phyloP scores from a whole-genome alignment of 2,888 invertebrate species.

The Cheilosia vulpina region DNA sequence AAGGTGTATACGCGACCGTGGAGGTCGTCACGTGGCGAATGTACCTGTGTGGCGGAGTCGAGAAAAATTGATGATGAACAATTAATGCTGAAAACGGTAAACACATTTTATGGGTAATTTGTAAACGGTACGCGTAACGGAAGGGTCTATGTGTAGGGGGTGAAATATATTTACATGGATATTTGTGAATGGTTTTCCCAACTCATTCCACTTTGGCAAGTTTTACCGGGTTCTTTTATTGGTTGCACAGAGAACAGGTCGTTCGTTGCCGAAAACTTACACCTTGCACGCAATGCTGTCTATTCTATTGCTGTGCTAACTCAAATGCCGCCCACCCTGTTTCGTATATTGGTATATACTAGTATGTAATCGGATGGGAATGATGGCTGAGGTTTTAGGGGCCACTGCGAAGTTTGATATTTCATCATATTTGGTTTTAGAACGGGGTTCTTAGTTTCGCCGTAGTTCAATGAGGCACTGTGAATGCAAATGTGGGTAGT shows the following conservation, averaged over 20 bases:
- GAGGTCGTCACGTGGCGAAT: slow-evolving; percentile 78
- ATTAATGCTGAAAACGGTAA: slow-evolving; percentile 76
- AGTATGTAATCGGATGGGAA: slow-evolving; percentile 25
- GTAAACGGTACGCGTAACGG: slow-evolving; percentile 71
- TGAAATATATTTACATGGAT: slow-evolving; percentile 47
- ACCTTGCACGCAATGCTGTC: slow-evolving; percentile 73
- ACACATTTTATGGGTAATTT: slow-evolving; percentile 81
- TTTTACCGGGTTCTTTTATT: slow-evolving; percentile 61
- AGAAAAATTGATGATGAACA: slow-evolving; percentile 72
- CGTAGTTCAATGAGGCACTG: slow-evolving; percentile 13
- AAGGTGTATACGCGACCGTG: slow-evolving; percentile 77
- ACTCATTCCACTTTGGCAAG: slow-evolving; percentile 44
- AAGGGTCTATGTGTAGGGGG: slow-evolving; percentile 48
- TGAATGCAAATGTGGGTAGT: slow-evolving; percentile 10
- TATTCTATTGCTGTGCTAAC: slow-evolving; percentile 53
- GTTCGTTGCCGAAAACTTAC: slow-evolving; percentile 69
- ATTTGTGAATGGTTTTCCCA: slow-evolving; percentile 62
- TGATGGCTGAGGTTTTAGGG: slow-evolving; percentile 55
- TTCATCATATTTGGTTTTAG: slow-evolving; percentile 16
- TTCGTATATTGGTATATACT: slow-evolving; percentile 2
- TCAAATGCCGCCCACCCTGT: slow-evolving; percentile 39
- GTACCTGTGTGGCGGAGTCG: slow-evolving; percentile 63
- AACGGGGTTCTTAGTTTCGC: slow-evolving; percentile 12
- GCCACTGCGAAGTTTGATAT: slow-evolving; percentile 41
- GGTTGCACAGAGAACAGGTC: slow-evolving; percentile 64